phyloP scores from a whole-genome alignment of 2,113 vertebrate genomes.

The Strix aluco region DNA sequence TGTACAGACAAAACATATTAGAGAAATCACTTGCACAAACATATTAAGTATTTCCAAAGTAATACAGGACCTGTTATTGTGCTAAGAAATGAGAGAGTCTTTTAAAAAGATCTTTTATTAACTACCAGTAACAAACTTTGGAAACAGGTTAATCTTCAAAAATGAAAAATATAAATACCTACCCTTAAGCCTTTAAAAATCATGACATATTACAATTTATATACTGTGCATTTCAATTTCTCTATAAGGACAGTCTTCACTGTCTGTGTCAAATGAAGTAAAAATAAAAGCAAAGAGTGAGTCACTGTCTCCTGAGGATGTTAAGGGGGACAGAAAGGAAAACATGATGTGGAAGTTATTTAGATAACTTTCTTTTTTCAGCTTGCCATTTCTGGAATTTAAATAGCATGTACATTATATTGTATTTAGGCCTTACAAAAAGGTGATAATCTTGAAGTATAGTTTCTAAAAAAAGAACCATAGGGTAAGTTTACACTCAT shows the following conservation, averaged over 20 bases:
- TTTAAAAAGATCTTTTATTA: neutral
- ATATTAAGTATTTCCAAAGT: conserved; percentile 22
- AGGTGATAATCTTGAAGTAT: neutral
- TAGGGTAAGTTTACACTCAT: neutral
- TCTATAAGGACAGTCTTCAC: neutral
- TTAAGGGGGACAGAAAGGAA: conserved; percentile 20
- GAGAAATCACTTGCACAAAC: neutral
- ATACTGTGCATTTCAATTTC: neutral
- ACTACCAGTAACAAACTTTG: neutral
- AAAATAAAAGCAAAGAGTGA: conserved; percentile 52
- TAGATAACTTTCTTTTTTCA: conserved; percentile 56
- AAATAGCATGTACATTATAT: neutral
- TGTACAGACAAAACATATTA: neutral
- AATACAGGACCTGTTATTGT: conserved; percentile 28
- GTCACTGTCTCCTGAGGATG: conserved; percentile 9
- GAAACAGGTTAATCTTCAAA: neutral
- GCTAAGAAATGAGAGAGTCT: conserved; percentile 4
- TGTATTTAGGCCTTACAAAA: neutral
- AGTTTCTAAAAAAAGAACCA: neutral
- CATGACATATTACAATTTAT: neutral
- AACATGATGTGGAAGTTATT: conserved; percentile 49
- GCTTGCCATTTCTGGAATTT: conserved; percentile 12
- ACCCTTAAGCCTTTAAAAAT: neutral
- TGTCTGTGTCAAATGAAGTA: neutral
- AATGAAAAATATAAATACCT: neutral